phyloP scores from a whole-genome alignment of 1,140 invertebrate genomes.

The Drosophila azteca region DNA sequence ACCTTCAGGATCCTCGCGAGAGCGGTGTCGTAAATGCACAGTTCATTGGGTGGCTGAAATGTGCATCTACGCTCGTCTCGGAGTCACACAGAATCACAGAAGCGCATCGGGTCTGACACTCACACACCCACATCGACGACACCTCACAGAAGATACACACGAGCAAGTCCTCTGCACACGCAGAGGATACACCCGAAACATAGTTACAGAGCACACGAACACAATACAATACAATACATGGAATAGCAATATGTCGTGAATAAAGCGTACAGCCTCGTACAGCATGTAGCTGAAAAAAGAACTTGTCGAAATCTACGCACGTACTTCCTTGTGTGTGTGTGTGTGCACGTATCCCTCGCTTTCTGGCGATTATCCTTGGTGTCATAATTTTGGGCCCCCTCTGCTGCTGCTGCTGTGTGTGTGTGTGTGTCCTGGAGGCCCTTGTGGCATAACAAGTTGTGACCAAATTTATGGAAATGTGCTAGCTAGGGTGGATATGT shows the following conservation, averaged over 20 bases:
- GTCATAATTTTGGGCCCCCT: slow-evolving; percentile 67
- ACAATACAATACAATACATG: background rate
- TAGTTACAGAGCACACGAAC: too few relatives aligned
- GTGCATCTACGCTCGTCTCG: slow-evolving; percentile 44
- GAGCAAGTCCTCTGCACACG: too few relatives aligned
- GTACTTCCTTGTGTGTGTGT: slow-evolving; percentile 6
- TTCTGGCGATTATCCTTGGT: slow-evolving; percentile 65
- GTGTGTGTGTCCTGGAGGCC: slow-evolving; percentile 22
- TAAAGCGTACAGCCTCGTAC: slow-evolving; percentile 36
- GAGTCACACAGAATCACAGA: background rate
- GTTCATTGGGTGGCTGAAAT: slow-evolving; percentile 38
- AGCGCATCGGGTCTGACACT: background rate
- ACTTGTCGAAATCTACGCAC: slow-evolving; percentile 29
- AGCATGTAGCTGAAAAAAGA: background rate
- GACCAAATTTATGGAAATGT: slow-evolving; percentile 80
- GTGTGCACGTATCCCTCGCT: slow-evolving; percentile 46
- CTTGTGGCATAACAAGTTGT: slow-evolving; percentile 67
- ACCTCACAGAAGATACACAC: background rate
- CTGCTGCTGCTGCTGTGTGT: slow-evolving; percentile 29
- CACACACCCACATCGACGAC: slow-evolving; percentile 8
- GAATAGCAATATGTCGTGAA: slow-evolving; percentile 33
- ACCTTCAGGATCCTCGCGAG: background rate
- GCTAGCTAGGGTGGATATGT: too few relatives aligned
- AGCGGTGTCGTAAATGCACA: slow-evolving; percentile 47
- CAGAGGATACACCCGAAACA: too few relatives aligned